These are phyloP conservation scores for Keiferia lycopersicella DNA, from an alignment of 2,888 invertebrate genomes.

Conservation along the genomic window DNA sequence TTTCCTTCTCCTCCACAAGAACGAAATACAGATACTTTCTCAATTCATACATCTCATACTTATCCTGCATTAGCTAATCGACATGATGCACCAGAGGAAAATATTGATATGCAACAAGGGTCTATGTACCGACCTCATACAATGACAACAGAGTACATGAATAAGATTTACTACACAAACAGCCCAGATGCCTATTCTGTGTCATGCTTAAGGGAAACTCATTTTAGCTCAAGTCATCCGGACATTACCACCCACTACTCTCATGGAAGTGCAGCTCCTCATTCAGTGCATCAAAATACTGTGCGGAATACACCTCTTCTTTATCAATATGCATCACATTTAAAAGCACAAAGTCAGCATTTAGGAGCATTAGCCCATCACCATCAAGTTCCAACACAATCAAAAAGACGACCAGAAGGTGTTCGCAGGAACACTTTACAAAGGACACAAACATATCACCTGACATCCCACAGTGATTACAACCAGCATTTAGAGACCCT, in stretches of 20 bases:
- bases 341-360: constrained; percentile 75
- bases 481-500: constrained; percentile 73
- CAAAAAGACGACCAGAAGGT: constrained; percentile 63
- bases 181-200: constrained; percentile 67
- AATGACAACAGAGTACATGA: constrained; percentile 71
- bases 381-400: constrained; percentile 60
- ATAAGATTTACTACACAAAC: constrained; percentile 69
- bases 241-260: constrained; percentile 71
- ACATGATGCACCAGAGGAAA: constrained; percentile 59
- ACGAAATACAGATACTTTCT: constrained; percentile 69
- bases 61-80: constrained; percentile 67
- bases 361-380: constrained; percentile 65
- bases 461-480: constrained; percentile 77
- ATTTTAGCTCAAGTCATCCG: constrained; percentile 78
- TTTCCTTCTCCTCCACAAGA: constrained; percentile 76
- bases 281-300: constrained; percentile 56
- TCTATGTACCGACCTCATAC: constrained; percentile 69
- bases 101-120: constrained; percentile 55
- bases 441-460: constrained; percentile 76
- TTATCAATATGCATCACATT: constrained; percentile 76
- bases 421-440: constrained; percentile 70
- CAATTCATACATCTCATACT: constrained; percentile 73
- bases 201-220: constrained; percentile 69
- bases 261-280: constrained; percentile 56
- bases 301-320: constrained; percentile 67